Evolutionary conservation across 2,113 vertebrate genomes (phyloP), one percentile per base, ranked within the genome.

Genomic region (Phaethornis superciliosus): DNA sequence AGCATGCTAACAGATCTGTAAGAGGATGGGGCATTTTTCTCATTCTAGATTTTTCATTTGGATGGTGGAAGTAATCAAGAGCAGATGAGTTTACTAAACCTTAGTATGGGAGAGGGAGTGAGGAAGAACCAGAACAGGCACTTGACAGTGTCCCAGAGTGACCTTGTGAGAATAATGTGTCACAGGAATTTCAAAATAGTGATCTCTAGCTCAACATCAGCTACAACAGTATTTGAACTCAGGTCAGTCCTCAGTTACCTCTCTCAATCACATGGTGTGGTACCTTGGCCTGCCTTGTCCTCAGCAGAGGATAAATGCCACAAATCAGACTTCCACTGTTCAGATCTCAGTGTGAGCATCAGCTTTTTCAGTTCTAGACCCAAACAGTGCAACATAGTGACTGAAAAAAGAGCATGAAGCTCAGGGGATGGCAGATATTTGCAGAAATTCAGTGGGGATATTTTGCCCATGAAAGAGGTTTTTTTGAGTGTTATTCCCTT

Each of bases 1-100:
- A 97, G 91, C 64, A 67, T 92, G 69, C 81, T 94, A 89, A 96
- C 92, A 90, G 80, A 92, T 80, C 55, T 59, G n/a, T 22, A 70
- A 54, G 42, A 96, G 55, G 78, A 85, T 89, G 87, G 85, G 75
- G 44, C 28, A 27, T 33, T 80, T 64, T 42, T 59, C 59, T 78
- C 75, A 33, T 19, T 90, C 40, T 82, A n/a, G 2, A 11, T 89
- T 95, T 96, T 96, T 96, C 74, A 83, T 91, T 95, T 93, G 63
- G 85, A 83, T 37, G 72, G 27, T 59, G 6, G 60, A 89, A 92
- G 84, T 85, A n/a, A 71, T 64, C 46, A 96, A 58, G 65, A 82
- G 52, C 27, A 58, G 28, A 59, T 33, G 40, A 56, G 20, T 67
- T 93, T 89, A 20, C 7, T 62, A 54, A 85, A 81, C 27, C 24